phyloP scores from a whole-genome alignment of 2,888 invertebrate species.

The Salpingus planirostris region DNA sequence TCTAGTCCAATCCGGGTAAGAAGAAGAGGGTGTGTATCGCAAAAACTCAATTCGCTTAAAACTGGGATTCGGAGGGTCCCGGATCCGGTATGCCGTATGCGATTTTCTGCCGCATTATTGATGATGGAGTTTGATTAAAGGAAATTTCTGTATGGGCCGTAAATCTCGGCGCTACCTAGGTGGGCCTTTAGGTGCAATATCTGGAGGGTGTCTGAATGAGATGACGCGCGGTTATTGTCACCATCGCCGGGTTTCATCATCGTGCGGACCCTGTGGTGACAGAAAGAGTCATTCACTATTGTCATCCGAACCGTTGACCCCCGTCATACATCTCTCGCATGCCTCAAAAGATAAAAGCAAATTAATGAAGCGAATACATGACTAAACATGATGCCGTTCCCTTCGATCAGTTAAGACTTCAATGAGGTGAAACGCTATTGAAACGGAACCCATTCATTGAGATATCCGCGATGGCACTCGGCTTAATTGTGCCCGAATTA shows the following conservation, averaged over 20 bases:
- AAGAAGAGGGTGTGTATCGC: slow-evolving; percentile 18
- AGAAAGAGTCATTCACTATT: slow-evolving; percentile 20
- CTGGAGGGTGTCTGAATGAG: slow-evolving; percentile 7
- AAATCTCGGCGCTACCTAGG: slow-evolving; percentile 10
- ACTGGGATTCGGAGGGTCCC: too few relatives aligned
- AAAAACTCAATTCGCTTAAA: slow-evolving; percentile 35
- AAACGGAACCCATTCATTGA: slow-evolving; percentile 6
- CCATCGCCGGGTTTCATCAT: slow-evolving; percentile 13
- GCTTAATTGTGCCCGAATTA: too few relatives aligned
- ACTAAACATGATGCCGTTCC: slow-evolving; percentile 10
- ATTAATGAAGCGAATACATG: slow-evolving; percentile 12
- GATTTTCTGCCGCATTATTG: background rate
- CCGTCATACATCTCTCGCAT: too few relatives aligned
- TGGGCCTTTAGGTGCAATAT: slow-evolving; percentile 9
- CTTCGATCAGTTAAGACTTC: slow-evolving; percentile 9
- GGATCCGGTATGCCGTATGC: slow-evolving; percentile 10
- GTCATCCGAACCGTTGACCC: slow-evolving; percentile 17
- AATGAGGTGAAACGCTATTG: slow-evolving; percentile 10
- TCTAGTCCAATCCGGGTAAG: background rate
- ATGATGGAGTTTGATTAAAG: slow-evolving; percentile 1
- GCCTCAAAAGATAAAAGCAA: slow-evolving; percentile 11
- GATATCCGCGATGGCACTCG: too few relatives aligned
- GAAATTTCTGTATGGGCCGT: slow-evolving; percentile 6
- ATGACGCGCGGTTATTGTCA: too few relatives aligned
- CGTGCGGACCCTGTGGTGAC: slow-evolving; percentile 19